Base-by-base conservation (phyloP, 2,888 invertebrate species). In the Amorpha juglandis region DNA sequence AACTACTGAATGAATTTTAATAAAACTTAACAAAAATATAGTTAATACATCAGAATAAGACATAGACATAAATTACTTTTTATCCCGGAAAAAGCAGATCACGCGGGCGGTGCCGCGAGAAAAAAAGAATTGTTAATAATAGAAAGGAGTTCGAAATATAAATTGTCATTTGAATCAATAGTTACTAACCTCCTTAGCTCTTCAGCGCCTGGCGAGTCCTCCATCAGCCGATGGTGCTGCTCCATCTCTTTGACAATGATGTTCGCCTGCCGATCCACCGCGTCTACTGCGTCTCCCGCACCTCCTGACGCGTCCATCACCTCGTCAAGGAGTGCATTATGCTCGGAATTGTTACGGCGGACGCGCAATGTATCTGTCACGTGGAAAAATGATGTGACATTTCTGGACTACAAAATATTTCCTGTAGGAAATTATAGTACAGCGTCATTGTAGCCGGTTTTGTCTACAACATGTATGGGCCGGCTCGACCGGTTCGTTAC, bases 201-300 rank as follows among this genome's bases (percentile, higher is more conserved):
- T 76, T 96, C 95, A 0, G 95, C 94, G 19, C 91, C 84, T 0
- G 95, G 95, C 75, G 94, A 94, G 77, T 96, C 94, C 72, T 95
- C 95, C 95, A 96, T 96, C 21, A 96, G 90, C 47, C 91, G 88
- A 42, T 93, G 90, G 73, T 95, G 95, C 79, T 95, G 94, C 77
- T 95, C 95, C 91, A 96, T 94, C 86, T 95, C 95, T 48, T 93
- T 89, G 8, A 95, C 95, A 71, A 96, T 95, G 73, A 94, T 89
- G 65, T 94, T 93, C 0, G 95, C 95, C 77, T 95, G 94, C 68
- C 90, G 84, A 51, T 94, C 93, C 0, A 80, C 81, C 0, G 81
- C 76, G 47, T 83, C 88, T 0, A 81, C 81, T 0, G 74, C 73
- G 63, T 84, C 87, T 0, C 75, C 80, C 1, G 66, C 67, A 2